These are phyloP conservation scores for Drosophila sp. DNA, from an alignment of 1,140 invertebrate species.

Conservation along the genomic window DNA sequence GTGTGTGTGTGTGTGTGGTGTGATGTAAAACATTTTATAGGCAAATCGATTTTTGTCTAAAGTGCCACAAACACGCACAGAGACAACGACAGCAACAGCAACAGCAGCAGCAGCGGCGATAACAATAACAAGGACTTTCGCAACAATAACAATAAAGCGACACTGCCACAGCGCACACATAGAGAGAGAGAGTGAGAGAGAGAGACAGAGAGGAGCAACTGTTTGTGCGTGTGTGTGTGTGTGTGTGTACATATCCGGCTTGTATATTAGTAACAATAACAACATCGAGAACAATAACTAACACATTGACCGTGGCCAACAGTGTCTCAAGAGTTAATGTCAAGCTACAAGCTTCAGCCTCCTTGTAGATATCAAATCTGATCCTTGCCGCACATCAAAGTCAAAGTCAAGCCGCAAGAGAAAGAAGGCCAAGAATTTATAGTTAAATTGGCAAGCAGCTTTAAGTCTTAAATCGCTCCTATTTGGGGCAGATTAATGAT, in stretches of 20 bases:
- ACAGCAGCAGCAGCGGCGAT: constrained; percentile 30
- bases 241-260: constrained; percentile 31
- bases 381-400: constrained; percentile 56
- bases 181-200: not conserved
- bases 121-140: constrained; percentile 59
- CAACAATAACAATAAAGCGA: constrained; percentile 62
- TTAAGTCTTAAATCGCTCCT: constrained; percentile 34
- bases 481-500: constrained; percentile 75
- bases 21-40: constrained; percentile 81
- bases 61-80: constrained; percentile 78
- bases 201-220: not conserved
- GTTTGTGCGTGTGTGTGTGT: not conserved
- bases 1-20: constrained; percentile 34
- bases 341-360: constrained; percentile 34
- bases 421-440: constrained; percentile 13
- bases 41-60: constrained; percentile 84
- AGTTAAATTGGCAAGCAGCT: constrained; percentile 22
- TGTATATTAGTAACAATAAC: constrained; percentile 57
- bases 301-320: constrained; percentile 50
- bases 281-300: constrained; percentile 24
- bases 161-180: constrained; percentile 35
- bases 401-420: constrained; percentile 47
- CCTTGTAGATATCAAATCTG: constrained; percentile 20
- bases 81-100: constrained; percentile 45
- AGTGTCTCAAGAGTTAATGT: constrained; percentile 42